These are phyloP conservation scores for Neogobius melanostomus DNA, from an alignment of 2,113 vertebrate species.

Conservation along the genomic window DNA sequence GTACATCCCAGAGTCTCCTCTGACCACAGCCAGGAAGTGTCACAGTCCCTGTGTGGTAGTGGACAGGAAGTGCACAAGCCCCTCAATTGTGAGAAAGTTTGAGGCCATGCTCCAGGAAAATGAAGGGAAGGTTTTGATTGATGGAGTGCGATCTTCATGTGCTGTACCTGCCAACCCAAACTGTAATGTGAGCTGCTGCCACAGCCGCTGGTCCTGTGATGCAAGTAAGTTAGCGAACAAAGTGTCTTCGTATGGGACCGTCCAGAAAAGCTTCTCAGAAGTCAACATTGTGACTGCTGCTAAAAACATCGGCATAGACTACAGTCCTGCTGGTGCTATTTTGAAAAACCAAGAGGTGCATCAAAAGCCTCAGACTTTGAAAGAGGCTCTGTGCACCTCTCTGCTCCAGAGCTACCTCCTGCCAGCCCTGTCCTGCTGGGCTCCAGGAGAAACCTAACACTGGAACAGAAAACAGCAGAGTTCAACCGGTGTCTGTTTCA, in stretches of 20 bases:
- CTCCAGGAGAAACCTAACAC: slow-evolving; percentile 79
- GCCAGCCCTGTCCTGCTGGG: slow-evolving; percentile 46
- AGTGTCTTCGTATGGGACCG: slow-evolving; percentile 65
- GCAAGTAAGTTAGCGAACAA: slow-evolving; percentile 73
- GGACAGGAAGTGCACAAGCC: slow-evolving; percentile 68
- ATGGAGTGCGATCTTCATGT: slow-evolving; percentile 57
- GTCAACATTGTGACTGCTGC: slow-evolving; percentile 72
- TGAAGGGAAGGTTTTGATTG: slow-evolving; percentile 74
- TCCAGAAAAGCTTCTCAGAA: slow-evolving; percentile 83
- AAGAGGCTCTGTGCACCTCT: slow-evolving; percentile 49
- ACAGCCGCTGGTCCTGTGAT: slow-evolving; percentile 81
- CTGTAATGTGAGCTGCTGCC: slow-evolving; percentile 76
- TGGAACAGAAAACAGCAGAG: slow-evolving; percentile 90
- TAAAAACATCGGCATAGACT: slow-evolving; percentile 48
- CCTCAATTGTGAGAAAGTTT: slow-evolving; percentile 72
- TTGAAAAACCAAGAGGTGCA: slow-evolving; percentile 32
- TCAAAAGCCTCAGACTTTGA: slow-evolving; percentile 31
- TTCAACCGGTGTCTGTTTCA: slow-evolving; percentile 94
- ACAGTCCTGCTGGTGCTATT: slow-evolving; percentile 28
- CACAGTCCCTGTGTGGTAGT: slow-evolving; percentile 52
- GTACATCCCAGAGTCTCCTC: slow-evolving; percentile 66
- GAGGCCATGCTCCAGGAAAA: slow-evolving; percentile 74
- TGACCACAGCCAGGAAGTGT: slow-evolving; percentile 59
- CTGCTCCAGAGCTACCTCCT: slow-evolving; percentile 49
- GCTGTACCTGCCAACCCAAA: slow-evolving; percentile 62